Evolutionary conservation across 2,888 invertebrate genomes (phyloP), one percentile per base, ranked within the genome.

Genomic region (Agapostemon virescens): DNA sequence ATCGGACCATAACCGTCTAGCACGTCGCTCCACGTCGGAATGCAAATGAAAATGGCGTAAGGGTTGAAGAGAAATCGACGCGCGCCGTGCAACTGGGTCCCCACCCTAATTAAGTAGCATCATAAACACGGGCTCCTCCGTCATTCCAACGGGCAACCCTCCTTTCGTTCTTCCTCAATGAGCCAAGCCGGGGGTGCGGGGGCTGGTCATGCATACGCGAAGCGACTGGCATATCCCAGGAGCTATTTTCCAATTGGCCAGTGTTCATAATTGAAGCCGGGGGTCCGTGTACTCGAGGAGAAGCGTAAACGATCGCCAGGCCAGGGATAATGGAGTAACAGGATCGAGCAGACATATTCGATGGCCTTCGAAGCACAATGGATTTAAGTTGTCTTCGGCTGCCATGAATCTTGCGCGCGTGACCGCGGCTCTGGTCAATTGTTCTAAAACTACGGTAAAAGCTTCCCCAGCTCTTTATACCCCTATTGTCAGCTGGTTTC

Each of bases 231-330:
- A 77, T 73, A 72, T 76, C 79, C 86, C 85, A 82, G 70, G 87
- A 82, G 86, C 88, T 85, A 88, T 90, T 90, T 90, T 90, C 88
- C 91, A 88, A 90, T 89, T 91, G 90, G 88, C 88, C 85, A 88
- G 88, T 86, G 86, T 87, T 85, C 88, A 87, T 90, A 89, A 91
- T 90, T 88, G 89, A 90, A 88, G 85, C 77, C 69, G 70, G 72
- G 76, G 81, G 72, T 75, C 67, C 80, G 74, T 64, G 67, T 68
- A 74, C 68, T 74, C 77, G 74, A 77, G 85, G 69, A 76, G 78
- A 42, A 68, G 78, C 74, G 85, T 87, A 87, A 88, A 89, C 76
- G 84, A 69, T 88, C 87, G 86, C 85, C 84, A 88, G 26, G 85
- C 73, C 70, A 69, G 69, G 67, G 77, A 63, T 71, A 75, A n/a